These are phyloP conservation scores for Amphibalanus amphitrite DNA, from an alignment of 1,140 invertebrate genomes.

Conservation along the genomic window DNA sequence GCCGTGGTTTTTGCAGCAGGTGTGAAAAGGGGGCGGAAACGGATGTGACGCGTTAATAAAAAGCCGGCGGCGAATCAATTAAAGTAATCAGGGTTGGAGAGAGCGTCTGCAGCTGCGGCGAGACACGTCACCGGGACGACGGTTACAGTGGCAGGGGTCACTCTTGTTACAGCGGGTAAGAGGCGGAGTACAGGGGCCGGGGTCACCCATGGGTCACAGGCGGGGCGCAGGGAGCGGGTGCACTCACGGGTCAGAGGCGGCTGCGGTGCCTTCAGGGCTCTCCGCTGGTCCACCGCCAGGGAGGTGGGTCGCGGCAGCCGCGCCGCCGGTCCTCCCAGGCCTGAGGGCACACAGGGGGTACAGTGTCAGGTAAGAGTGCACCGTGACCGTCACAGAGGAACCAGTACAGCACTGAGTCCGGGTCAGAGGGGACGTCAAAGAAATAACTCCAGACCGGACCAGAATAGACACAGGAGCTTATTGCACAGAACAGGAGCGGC, in stretches of 20 bases:
- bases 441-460: no score
- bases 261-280: constrained; percentile 37
- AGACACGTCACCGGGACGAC: no score
- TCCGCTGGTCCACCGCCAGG: constrained; percentile 59
- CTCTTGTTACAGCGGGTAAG: no score
- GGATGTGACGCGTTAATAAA: constrained; percentile 7
- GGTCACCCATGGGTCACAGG: constrained; percentile 19
- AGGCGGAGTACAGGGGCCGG: no score
- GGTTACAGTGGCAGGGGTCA: no score
- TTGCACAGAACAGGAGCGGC: no score
- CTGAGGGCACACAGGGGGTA: constrained; percentile 16
- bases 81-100: constrained; percentile 5
- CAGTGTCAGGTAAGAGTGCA: no score
- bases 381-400: constrained; percentile 5
- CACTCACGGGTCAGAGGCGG: constrained; percentile 40
- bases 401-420: constrained; percentile 5
- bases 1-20: neutral
- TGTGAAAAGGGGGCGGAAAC: neutral
- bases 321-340: constrained; percentile 29
- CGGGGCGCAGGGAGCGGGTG: neutral
- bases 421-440: no score
- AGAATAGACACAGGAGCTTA: no score
- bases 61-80: no score
- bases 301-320: constrained; percentile 61
- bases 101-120: no score